A percentile compares a stretch with the other conserved stretches of the same genome.
These are phyloP conservation scores for Puntigrus tetrazona DNA, from an alignment of 2,113 vertebrate species.

Conservation along the genomic window DNA sequence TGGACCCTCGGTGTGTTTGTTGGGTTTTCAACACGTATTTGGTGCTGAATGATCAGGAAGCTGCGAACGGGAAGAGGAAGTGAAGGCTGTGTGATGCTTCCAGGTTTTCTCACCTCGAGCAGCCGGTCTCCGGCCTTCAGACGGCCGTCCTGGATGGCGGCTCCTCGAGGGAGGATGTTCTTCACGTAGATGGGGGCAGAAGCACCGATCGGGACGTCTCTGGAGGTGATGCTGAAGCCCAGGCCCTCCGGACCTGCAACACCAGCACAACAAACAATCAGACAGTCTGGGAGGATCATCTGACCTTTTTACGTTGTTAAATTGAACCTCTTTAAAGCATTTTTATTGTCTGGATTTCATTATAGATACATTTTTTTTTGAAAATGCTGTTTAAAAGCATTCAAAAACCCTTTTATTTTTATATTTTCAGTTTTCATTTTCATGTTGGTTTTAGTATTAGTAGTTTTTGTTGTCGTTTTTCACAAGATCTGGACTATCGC, in stretches of 20 bases:
- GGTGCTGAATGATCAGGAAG: slow-evolving; percentile 5
- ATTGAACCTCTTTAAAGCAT: not conserved
- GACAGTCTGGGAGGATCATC: not conserved
- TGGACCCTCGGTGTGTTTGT: not conserved
- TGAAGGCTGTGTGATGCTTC: not conserved
- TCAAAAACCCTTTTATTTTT: too few relatives aligned
- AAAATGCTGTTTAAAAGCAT: not conserved
- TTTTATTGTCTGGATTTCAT: not conserved
- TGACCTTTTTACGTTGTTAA: not conserved
- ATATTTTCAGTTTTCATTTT: too few relatives aligned
- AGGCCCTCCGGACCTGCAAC: slow-evolving; percentile 90
- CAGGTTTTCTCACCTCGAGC: slow-evolving; percentile 82
- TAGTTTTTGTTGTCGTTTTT: too few relatives aligned
- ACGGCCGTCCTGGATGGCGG: slow-evolving; percentile 92
- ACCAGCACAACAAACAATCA: slow-evolving; percentile 7
- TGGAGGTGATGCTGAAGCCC: slow-evolving; percentile 97
- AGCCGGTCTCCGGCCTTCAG: slow-evolving; percentile 93
- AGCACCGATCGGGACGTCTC: slow-evolving; percentile 92
- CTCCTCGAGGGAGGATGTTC: slow-evolving; percentile 93
- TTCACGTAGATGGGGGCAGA: slow-evolving; percentile 95
- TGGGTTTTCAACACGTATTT: not conserved
- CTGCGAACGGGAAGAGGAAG: not conserved
- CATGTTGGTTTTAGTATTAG: too few relatives aligned
- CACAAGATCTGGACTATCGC: not conserved
- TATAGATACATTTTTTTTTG: not conserved